A percentile compares a stretch with the other conserved stretches of the same genome.
phyloP scores from a whole-genome alignment of 2,113 vertebrate genomes.

The Aythya baeri region DNA sequence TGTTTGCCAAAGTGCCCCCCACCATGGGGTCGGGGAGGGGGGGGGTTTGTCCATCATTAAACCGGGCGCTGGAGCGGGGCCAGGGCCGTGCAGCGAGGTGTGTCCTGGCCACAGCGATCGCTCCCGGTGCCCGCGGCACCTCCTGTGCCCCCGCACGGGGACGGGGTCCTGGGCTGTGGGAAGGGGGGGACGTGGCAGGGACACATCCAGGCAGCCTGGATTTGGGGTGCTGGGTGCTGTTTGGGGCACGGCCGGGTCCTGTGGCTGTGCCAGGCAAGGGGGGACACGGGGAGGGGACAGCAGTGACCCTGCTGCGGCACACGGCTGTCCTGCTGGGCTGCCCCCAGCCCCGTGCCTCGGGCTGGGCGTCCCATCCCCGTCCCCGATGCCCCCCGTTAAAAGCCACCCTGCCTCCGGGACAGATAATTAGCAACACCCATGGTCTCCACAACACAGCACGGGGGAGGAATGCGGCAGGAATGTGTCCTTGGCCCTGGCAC shows the following conservation, averaged over 20 bases:
- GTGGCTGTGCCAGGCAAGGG: neutral
- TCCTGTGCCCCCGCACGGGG: neutral
- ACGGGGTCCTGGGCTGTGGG: accelerated
- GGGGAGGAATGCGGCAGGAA: neutral
- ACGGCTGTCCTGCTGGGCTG: neutral
- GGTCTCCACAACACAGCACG: neutral
- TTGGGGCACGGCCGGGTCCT: accelerated
- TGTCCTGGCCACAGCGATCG: constrained; percentile 49
- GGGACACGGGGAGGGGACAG: neutral
- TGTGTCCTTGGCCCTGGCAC: neutral
- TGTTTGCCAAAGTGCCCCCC: constrained; percentile 66
- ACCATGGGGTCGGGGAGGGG: neutral
- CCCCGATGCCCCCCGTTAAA: neutral
- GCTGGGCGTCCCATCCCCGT: neutral
- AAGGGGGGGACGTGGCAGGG: accelerated
- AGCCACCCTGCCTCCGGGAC: neutral
- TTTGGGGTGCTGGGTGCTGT: neutral
- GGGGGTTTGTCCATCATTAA: constrained; percentile 81
- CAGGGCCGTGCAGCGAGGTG: constrained; percentile 63
- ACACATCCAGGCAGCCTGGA: neutral
- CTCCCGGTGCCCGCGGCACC: neutral
- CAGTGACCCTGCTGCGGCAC: neutral
- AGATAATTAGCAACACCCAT: neutral
- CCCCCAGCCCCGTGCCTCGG: neutral
- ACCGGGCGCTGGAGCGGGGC: constrained; percentile 70